Percentiles rank a stretch among this genome's conserved stretches.
These are phyloP conservation scores for Drosophila parthenogenetica DNA, from an alignment of 2,888 invertebrate genomes.

Conservation along the genomic window DNA sequence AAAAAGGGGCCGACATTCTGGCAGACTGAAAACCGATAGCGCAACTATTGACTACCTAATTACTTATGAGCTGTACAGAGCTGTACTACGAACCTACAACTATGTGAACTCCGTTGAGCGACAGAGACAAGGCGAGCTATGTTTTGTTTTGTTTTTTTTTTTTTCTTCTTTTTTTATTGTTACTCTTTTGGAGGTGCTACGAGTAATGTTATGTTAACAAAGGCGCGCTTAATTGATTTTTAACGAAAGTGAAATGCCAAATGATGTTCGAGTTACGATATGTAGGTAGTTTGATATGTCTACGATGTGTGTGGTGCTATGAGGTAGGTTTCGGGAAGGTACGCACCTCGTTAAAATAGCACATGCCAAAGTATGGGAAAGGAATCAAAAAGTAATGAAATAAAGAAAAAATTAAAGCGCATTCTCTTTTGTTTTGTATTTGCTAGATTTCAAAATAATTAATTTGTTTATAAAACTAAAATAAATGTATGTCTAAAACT, in stretches of 20 bases:
- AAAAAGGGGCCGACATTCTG: constrained; percentile 37
- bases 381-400: too few species aligned
- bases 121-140: not conserved
- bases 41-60: constrained; percentile 52
- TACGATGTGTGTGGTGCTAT: not conserved
- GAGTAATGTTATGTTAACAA: constrained; percentile 25
- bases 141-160: not conserved
- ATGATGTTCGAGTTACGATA: constrained; percentile 3
- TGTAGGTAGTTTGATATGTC: not conserved
- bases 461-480: too few species aligned
- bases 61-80: constrained; percentile 41
- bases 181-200: constrained; percentile 11
- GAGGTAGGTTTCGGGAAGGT: not conserved
- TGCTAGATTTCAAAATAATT: too few species aligned
- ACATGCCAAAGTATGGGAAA: too few species aligned
- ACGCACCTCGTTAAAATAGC: too few species aligned
- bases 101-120: not conserved
- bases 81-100: not conserved
- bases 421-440: too few species aligned
- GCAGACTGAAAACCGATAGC: constrained; percentile 33
- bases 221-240: constrained; percentile 40
- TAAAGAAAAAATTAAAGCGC: too few species aligned
- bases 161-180: not conserved
- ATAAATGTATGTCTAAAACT: too few species aligned
- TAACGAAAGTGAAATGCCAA: constrained; percentile 38